phyloP scores from a whole-genome alignment of 2,797 vertebrate genomes.

The Paguma larvata region DNA sequence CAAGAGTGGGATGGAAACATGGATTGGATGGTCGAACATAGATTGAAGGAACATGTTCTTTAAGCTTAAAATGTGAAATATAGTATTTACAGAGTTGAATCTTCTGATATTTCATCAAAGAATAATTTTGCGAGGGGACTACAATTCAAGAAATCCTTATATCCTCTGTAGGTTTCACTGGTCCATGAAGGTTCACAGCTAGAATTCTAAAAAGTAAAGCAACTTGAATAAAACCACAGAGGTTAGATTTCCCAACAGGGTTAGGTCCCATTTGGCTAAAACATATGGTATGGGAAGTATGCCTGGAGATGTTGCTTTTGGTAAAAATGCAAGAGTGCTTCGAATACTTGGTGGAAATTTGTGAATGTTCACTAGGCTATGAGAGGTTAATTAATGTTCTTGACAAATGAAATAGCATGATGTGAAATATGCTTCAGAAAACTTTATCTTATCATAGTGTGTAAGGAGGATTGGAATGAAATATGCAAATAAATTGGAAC shows the following conservation, averaged over 20 bases:
- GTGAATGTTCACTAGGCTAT: background rate
- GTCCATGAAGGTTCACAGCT: background rate
- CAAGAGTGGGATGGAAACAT: background rate
- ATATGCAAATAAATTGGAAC: background rate
- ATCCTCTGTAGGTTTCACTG: background rate
- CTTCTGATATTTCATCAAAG: background rate
- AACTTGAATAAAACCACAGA: constrained; percentile 27
- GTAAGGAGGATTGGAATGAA: background rate
- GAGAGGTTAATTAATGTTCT: constrained; percentile 35
- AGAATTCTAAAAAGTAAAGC: constrained; percentile 21
- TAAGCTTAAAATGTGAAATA: background rate
- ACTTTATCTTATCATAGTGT: background rate
- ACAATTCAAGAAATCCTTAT: background rate
- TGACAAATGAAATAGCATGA: constrained; percentile 20
- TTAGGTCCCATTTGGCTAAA: background rate
- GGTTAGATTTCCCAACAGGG: background rate
- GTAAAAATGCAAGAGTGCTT: constrained; percentile 14
- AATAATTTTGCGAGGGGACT: background rate
- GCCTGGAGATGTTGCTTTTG: background rate
- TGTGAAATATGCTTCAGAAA: constrained; percentile 23
- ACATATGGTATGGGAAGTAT: background rate
- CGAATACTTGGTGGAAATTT: background rate
- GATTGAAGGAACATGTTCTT: background rate
- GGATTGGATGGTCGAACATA: background rate
- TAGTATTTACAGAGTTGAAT: background rate